Percentiles rank a stretch among this genome's conserved stretches.
Conservation (phyloP, 2,888 invertebrate genomes). For the Dryadula phaetusa region DNA sequence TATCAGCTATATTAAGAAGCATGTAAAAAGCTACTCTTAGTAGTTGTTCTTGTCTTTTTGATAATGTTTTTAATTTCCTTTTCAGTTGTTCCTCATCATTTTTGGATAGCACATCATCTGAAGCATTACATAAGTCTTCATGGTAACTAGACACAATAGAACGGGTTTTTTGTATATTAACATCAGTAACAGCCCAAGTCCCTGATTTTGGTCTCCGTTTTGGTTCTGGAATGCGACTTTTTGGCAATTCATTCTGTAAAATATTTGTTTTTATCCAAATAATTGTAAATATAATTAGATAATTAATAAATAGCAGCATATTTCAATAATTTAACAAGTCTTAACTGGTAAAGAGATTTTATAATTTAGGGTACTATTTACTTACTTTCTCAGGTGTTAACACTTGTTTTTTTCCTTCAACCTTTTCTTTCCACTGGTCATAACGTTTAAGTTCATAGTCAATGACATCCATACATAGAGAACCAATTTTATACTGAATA, state of each 20-base stretch:
- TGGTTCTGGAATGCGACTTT: slow-evolving; percentile 89
- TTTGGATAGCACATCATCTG: slow-evolving; percentile 76
- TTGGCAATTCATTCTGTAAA: slow-evolving; percentile 86
- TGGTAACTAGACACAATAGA: slow-evolving; percentile 88
- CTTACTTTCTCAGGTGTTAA: slow-evolving; percentile 77
- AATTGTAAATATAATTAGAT: neutral
- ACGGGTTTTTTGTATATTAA: slow-evolving; percentile 83
- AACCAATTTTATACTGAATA: slow-evolving; percentile 98
- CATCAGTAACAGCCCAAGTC: slow-evolving; percentile 86
- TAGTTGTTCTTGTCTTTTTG: slow-evolving; percentile 96
- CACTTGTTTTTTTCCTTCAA: slow-evolving; percentile 77
- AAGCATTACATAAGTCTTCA: slow-evolving; percentile 84
- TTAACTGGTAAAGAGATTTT: too few species aligned
- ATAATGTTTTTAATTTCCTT: slow-evolving; percentile 90
- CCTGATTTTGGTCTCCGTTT: slow-evolving; percentile 91
- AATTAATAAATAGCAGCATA: too few species aligned
- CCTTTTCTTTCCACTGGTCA: slow-evolving; percentile 93
- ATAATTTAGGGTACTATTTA: slow-evolving; percentile 13
- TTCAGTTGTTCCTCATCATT: slow-evolving; percentile 91
- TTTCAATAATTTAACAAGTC: too few species aligned
- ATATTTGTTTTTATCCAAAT: slow-evolving; percentile 24
- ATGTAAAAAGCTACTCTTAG: slow-evolving; percentile 96
- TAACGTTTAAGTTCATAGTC: slow-evolving; percentile 97
- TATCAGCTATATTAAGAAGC: slow-evolving; percentile 97
- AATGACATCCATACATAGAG: slow-evolving; percentile 97